Conservation (phyloP, 2,888 invertebrate species). For the Xestobium rufovillosum region DNA sequence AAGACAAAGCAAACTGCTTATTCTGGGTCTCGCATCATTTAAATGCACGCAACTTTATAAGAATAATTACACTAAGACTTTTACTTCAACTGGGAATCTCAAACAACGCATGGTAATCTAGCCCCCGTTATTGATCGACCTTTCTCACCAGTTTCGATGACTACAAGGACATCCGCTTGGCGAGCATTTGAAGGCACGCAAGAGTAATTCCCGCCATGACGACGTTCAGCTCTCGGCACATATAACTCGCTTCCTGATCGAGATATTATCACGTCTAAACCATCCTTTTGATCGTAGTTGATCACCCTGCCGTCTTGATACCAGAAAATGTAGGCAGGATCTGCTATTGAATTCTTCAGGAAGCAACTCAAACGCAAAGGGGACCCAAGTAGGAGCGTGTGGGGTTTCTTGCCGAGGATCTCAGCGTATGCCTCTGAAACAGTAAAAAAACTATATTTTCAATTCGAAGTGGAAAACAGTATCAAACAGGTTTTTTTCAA, state of each 20-base stretch:
- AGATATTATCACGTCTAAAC: constrained; percentile 48
- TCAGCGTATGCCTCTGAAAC: constrained; percentile 60
- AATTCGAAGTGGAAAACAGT: too few species aligned
- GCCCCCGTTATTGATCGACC: too few species aligned
- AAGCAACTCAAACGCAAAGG: constrained; percentile 63
- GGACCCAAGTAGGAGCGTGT: constrained; percentile 67
- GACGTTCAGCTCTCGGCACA: constrained; percentile 46
- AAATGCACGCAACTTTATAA: constrained; percentile 1
- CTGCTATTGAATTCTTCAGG: constrained; percentile 60
- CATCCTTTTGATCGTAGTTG: constrained; percentile 66
- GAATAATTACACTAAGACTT: too few species aligned
- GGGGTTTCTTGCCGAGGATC: constrained; percentile 55
- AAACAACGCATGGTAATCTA: not conserved
- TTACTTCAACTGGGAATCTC: too few species aligned
- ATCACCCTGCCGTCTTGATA: constrained; percentile 80
- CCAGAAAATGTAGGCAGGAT: constrained; percentile 71
- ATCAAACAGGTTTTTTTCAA: too few species aligned
- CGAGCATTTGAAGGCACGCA: constrained; percentile 74
- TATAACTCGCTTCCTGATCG: constrained; percentile 46
- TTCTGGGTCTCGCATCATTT: too few species aligned
- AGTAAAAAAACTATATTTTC: too few species aligned
- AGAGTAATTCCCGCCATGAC: constrained; percentile 73
- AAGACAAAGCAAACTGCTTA: too few species aligned
- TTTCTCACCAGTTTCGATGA: constrained; percentile 62
- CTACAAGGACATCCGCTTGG: constrained; percentile 66